A percentile compares a stretch with the other conserved stretches of the same genome.
Conservation (phyloP, 2,797 vertebrate genomes). For the Melanogrammus aeglefinus region DNA sequence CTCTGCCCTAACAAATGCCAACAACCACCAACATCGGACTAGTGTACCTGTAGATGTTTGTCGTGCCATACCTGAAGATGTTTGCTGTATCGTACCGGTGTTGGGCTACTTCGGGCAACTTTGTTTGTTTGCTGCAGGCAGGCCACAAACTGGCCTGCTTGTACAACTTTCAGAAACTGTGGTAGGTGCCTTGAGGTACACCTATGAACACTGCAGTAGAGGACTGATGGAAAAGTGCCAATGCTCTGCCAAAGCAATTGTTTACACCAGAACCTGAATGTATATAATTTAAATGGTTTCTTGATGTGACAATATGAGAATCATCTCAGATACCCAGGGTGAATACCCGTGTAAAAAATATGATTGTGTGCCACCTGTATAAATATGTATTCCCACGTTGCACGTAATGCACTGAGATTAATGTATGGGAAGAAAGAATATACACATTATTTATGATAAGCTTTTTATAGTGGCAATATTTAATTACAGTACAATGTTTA, state of each 20-base stretch:
- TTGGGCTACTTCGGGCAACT: background rate
- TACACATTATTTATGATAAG: background rate
- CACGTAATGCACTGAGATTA: conserved; percentile 1
- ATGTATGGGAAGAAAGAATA: background rate
- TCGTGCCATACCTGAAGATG: too few species aligned
- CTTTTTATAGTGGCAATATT: background rate
- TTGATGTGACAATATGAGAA: background rate
- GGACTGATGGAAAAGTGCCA: background rate
- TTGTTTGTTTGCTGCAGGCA: background rate
- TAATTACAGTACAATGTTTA: conserved; percentile 1
- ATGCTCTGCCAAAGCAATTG: background rate
- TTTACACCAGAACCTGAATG: background rate
- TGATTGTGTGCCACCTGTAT: background rate
- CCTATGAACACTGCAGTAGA: background rate
- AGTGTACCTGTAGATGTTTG: too few species aligned
- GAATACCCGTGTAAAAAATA: background rate
- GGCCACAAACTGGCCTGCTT: background rate
- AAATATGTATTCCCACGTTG: background rate
- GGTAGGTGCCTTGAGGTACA: background rate
- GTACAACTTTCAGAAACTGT: background rate
- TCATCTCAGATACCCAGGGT: background rate
- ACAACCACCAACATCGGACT: too few species aligned
- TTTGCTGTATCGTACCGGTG: background rate
- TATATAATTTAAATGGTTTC: background rate
- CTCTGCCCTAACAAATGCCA: too few species aligned